Conservation (phyloP, 2,888 invertebrate genomes). For the Tetropium fuscum region DNA sequence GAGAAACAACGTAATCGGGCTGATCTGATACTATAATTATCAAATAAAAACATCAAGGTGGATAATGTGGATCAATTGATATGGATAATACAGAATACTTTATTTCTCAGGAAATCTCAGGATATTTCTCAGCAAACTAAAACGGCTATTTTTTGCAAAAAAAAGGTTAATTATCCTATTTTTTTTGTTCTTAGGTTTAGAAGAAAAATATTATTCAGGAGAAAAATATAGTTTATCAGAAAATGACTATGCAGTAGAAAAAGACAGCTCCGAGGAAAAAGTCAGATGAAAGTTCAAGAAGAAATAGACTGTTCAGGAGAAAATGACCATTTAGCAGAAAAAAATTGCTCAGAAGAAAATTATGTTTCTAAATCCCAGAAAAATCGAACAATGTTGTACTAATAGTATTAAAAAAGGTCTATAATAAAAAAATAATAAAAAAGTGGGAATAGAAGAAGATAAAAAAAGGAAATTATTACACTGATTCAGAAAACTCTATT, state of each 20-base stretch:
- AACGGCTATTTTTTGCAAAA: neutral
- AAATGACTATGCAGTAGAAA: neutral
- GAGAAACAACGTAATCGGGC: slow-evolving; percentile 1
- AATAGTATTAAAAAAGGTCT: no score
- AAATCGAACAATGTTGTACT: no score
- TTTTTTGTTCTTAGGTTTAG: neutral
- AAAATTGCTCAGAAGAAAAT: no score
- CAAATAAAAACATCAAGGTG: slow-evolving; percentile 12
- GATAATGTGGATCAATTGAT: slow-evolving; percentile 10
- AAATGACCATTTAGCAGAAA: neutral
- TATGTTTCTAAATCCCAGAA: no score
- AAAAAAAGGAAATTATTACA: no score
- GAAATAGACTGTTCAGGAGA: neutral
- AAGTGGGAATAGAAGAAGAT: no score
- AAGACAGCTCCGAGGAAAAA: neutral
- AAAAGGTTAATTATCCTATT: neutral
- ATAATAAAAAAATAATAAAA: no score
- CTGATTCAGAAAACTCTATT: no score
- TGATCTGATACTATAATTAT: slow-evolving; percentile 16
- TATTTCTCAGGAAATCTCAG: slow-evolving; percentile 2
- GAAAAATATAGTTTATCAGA: neutral
- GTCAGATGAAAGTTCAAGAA: no score
- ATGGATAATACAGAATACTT: slow-evolving; percentile 16
- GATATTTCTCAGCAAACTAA: neutral
- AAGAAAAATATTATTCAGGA: neutral